A percentile compares a stretch with the other conserved stretches of the same genome.
Conservation (phyloP, 2,888 invertebrate genomes). For the Lasius platythorax region DNA sequence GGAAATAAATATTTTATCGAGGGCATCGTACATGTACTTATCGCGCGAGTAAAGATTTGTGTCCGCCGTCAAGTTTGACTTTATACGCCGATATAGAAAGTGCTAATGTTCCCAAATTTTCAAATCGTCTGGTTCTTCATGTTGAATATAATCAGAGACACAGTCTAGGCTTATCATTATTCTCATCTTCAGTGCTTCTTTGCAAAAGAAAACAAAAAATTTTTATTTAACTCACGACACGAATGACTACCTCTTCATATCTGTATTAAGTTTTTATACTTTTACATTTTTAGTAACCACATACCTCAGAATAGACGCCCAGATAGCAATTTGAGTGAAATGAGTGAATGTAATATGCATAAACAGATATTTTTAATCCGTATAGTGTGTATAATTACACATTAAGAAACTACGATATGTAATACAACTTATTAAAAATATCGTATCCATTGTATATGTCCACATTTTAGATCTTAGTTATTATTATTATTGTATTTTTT, state of each 20-base stretch:
- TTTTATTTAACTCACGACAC: constrained; percentile 79
- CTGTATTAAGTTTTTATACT: constrained; percentile 85
- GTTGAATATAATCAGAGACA: constrained; percentile 59
- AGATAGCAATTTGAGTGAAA: constrained; percentile 73
- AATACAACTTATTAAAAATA: constrained; percentile 70
- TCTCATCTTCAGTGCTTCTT: constrained; percentile 45
- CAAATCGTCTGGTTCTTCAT: constrained; percentile 79
- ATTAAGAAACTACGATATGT: constrained; percentile 59
- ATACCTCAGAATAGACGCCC: constrained; percentile 83
- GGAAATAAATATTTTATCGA: constrained; percentile 63
- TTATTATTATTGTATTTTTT: constrained; percentile 64
- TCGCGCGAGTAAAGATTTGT: constrained; percentile 75
- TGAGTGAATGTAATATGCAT: constrained; percentile 70
- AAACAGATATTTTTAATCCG: constrained; percentile 58
- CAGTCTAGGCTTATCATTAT: constrained; percentile 56
- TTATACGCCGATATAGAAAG: constrained; percentile 58
- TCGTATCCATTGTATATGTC: constrained; percentile 67
- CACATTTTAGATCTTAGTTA: constrained; percentile 69
- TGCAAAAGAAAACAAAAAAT: constrained; percentile 49
- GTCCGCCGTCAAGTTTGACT: constrained; percentile 66
- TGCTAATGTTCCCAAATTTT: constrained; percentile 81
- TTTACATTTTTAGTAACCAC: constrained; percentile 85
- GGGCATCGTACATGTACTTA: constrained; percentile 70
- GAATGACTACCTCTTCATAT: constrained; percentile 84
- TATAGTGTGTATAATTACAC: constrained; percentile 56